These are phyloP conservation scores for Idaea biselata DNA, from an alignment of 2,888 invertebrate genomes.

Conservation along the genomic window DNA sequence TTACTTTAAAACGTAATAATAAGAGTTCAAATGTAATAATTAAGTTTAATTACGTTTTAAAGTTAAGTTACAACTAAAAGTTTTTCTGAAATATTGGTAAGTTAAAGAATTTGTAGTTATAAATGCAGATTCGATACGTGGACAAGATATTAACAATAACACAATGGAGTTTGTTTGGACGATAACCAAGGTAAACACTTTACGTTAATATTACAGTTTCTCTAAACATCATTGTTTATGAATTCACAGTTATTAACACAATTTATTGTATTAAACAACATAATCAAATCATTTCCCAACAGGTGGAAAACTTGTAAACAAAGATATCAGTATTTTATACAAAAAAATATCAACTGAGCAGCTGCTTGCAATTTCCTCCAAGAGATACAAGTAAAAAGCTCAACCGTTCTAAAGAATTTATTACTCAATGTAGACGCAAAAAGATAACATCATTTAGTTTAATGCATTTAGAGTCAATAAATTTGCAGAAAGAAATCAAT, in stretches of 20 bases:
- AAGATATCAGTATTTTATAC: not conserved
- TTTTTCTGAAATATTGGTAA: too few species aligned
- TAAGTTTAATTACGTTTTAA: too few species aligned
- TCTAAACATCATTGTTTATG: not conserved
- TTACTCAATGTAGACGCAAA: not conserved
- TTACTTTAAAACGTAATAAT: not conserved
- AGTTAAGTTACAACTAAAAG: too few species aligned
- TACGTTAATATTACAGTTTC: not conserved
- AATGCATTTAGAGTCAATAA: not conserved
- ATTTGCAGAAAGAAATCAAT: not conserved
- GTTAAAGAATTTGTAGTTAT: too few species aligned
- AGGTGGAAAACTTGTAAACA: not conserved
- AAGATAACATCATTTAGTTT: not conserved
- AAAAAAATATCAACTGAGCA: not conserved
- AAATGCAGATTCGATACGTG: not conserved
- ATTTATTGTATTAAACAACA: not conserved
- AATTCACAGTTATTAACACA: not conserved
- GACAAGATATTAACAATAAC: not conserved
- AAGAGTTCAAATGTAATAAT: not conserved
- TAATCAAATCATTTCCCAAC: not conserved
- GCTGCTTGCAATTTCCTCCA: not conserved
- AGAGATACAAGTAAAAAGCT: not conserved
- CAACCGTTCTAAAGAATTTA: not conserved
- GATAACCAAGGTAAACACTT: not conserved
- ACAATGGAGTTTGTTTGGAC: not conserved